These are phyloP conservation scores for Caenorhabditis macrosperma DNA, from an alignment of 2,888 invertebrate species.

Conservation along the genomic window DNA sequence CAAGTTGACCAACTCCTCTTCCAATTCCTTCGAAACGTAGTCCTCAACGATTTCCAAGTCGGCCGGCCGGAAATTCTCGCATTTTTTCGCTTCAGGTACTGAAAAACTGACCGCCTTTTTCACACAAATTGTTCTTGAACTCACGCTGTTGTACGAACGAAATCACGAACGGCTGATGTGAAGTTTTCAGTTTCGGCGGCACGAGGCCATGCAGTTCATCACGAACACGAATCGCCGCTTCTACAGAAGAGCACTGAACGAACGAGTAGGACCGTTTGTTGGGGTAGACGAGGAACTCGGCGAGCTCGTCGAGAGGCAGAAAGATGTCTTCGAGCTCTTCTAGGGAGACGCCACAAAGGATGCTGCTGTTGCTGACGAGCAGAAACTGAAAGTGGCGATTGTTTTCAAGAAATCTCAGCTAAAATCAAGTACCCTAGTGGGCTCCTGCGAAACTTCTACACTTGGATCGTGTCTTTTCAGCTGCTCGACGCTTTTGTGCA, in stretches of 20 bases:
- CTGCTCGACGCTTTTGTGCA: conserved; percentile 65
- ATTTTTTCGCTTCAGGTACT: conserved; percentile 62
- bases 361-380: conserved; percentile 72
- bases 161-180: conserved; percentile 71
- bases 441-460: conserved; percentile 61
- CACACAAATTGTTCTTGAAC: not conserved
- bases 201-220: conserved; percentile 66
- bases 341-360: conserved; percentile 70
- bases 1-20: conserved; percentile 52
- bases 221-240: conserved; percentile 53
- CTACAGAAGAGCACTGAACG: conserved; percentile 62
- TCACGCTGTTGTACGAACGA: conserved; percentile 64
- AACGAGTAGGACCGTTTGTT: conserved; percentile 73
- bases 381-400: conserved; percentile 61
- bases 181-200: conserved; percentile 48
- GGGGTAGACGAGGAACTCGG: conserved; percentile 69
- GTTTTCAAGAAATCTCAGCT: too few relatives aligned
- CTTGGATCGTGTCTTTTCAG: conserved; percentile 69
- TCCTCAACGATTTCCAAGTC: conserved; percentile 69
- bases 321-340: conserved; percentile 72
- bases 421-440: conserved; percentile 69
- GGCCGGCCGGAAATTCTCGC: conserved; percentile 60
- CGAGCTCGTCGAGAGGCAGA: conserved; percentile 52
- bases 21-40: conserved; percentile 63
- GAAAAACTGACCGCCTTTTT: conserved; percentile 15